Conservation (phyloP, 2,113 vertebrate species). For the Dascyllus trimaculatus region DNA sequence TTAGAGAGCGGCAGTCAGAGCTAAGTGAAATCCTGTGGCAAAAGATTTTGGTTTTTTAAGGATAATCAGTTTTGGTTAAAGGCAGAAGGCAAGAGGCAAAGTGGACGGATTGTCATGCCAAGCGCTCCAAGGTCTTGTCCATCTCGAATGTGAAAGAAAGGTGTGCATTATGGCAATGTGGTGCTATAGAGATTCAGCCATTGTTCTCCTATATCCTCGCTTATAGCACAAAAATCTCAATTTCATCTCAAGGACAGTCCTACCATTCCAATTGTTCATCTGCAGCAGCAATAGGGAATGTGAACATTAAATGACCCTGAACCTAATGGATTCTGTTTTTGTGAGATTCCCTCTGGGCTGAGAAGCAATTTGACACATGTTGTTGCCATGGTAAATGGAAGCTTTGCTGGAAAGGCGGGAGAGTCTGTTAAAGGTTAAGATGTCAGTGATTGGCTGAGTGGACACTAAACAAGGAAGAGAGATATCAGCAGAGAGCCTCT, state of each 20-base stretch:
- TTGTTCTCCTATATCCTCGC: slow-evolving; percentile 17
- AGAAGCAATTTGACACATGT: slow-evolving; percentile 73
- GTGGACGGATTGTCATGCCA: background rate
- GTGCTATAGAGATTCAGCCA: slow-evolving; percentile 23
- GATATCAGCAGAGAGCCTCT: slow-evolving; percentile 14
- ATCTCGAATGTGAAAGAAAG: slow-evolving; percentile 32
- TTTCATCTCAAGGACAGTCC: slow-evolving; percentile 71
- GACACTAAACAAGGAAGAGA: slow-evolving; percentile 47
- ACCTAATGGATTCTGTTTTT: slow-evolving; percentile 75
- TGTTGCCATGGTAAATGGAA: slow-evolving; percentile 69
- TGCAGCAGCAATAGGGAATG: slow-evolving; percentile 40
- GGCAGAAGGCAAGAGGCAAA: background rate
- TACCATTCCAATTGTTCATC: slow-evolving; percentile 63
- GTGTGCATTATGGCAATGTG: slow-evolving; percentile 26
- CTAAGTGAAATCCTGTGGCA: background rate
- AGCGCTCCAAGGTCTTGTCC: slow-evolving; percentile 10
- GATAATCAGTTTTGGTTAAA: background rate
- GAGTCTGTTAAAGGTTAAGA: slow-evolving; percentile 61
- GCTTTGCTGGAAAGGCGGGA: slow-evolving; percentile 26
- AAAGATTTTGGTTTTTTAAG: background rate
- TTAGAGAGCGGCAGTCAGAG: background rate
- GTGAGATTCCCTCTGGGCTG: slow-evolving; percentile 64
- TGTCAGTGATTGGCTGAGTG: slow-evolving; percentile 62
- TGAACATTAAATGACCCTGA: slow-evolving; percentile 76
- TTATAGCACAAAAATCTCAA: slow-evolving; percentile 51